Evolutionary conservation across 2,113 vertebrate species (phyloP), one percentile per base, ranked within the genome.

Genomic region (Hyaena hyaena): DNA sequence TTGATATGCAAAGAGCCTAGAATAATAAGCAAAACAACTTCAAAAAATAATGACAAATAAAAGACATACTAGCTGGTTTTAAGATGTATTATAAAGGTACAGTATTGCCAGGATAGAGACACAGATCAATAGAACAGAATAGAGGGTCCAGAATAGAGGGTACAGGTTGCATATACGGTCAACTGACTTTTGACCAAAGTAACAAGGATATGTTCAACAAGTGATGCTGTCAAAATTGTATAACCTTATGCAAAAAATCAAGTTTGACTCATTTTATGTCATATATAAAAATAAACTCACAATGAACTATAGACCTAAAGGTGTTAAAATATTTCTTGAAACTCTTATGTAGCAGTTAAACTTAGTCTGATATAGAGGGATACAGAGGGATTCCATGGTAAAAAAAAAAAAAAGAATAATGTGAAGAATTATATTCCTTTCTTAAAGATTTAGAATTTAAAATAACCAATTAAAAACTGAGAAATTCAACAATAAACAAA

Each of bases 311-410:
- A 80, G 63, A 45, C 61, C 48, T 87, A n/a, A 68, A 87, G 61
- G 83, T 65, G 31, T 90, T 79, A 87, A 79, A 93, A 53, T 79
- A 58, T 80, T 68, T 87, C 83, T 79, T 87, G 19, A 88, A 86
- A 87, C 50, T 69, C 21, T 87, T 43, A 45, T 21, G 5, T n/a
- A 88, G 48, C 83, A 90, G 33, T 66, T 90, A 77, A 90, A 76
- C 71, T 77, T 61, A 79, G 55, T 69, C 65, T 80, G 63, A 80
- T 87, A 69, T 10, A 80, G 35, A 68, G 35, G 26, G 61, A 79
- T 79, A 68, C 6, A 79, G 35, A 69, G 35, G 21, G 35, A 87
- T 79, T 69, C 48, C 76, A 45, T 45, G 63, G 17, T 80, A 19
- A 33, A 66, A n/a, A 93, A 90, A 85, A 87, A 65, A 50, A 50